Percentiles rank a stretch among this genome's conserved stretches.
phyloP scores from a whole-genome alignment of 2,888 invertebrate genomes.

The Dorcus hopei region DNA sequence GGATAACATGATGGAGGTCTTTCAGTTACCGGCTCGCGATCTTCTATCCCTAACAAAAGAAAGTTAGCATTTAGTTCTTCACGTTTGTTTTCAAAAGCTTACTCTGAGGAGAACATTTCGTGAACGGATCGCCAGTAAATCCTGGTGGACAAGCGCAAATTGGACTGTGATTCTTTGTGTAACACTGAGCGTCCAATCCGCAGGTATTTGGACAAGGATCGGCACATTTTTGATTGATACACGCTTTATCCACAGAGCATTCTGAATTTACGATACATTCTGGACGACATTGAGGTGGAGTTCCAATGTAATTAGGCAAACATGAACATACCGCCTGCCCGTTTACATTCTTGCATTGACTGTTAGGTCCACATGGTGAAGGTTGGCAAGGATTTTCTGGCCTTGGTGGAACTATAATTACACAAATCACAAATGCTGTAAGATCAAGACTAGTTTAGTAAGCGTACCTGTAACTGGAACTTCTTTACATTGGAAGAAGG shows the following conservation, averaged over 20 bases:
- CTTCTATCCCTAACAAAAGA: conserved; percentile 29
- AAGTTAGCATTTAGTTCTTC: background rate
- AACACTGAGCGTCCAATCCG: conserved; percentile 80
- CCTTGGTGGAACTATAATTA: conserved; percentile 44
- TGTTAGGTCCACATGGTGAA: conserved; percentile 84
- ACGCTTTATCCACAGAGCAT: conserved; percentile 77
- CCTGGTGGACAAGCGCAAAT: conserved; percentile 82
- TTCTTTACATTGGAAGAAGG: conserved; percentile 72
- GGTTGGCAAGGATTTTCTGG: conserved; percentile 72
- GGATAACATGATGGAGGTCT: conserved; percentile 74
- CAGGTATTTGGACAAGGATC: conserved; percentile 88
- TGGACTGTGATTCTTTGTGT: conserved; percentile 80
- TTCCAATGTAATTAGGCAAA: conserved; percentile 71
- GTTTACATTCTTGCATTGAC: conserved; percentile 77
- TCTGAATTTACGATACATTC: conserved; percentile 86
- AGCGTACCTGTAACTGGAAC: conserved; percentile 43
- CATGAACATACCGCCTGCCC: conserved; percentile 82
- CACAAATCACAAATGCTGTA: conserved; percentile 6
- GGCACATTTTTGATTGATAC: conserved; percentile 79
- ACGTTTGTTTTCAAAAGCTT: conserved; percentile 45
- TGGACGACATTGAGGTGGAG: conserved; percentile 77
- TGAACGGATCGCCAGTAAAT: conserved; percentile 85
- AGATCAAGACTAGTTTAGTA: background rate
- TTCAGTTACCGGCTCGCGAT: conserved; percentile 53
- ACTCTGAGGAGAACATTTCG: conserved; percentile 68